A percentile compares a stretch with the other conserved stretches of the same genome.
Conservation (phyloP, 2,888 invertebrate genomes). For the Fabriciana adippe region DNA sequence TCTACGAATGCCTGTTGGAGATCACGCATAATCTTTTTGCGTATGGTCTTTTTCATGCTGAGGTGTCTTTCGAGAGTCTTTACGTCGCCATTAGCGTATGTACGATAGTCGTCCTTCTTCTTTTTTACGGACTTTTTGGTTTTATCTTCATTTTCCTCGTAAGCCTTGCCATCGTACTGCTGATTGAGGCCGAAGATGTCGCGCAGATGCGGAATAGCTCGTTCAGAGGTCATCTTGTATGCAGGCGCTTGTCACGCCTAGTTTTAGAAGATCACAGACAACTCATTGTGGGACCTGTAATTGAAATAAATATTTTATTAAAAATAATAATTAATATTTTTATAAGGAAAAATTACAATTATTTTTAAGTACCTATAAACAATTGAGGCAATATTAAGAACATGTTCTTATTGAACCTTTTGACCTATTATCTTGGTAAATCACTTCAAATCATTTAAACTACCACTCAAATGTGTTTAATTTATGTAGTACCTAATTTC, state of each 20-base stretch:
- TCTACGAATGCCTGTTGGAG: conserved; percentile 89
- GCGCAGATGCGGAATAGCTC: conserved; percentile 89
- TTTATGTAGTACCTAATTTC: no score
- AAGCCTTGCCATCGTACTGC: conserved; percentile 74
- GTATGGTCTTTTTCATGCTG: conserved; percentile 93
- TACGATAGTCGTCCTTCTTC: conserved; percentile 87
- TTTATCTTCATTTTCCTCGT: conserved; percentile 77
- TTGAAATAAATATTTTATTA: conserved; percentile 44
- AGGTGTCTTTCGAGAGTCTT: conserved; percentile 90
- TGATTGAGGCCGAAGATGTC: conserved; percentile 87
- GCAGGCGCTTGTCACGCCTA: conserved; percentile 54
- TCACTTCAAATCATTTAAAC: no score
- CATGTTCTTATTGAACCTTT: no score
- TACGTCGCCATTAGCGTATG: conserved; percentile 85
- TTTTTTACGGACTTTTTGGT: conserved; percentile 81
- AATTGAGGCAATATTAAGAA: no score
- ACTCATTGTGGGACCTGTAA: conserved; percentile 75
- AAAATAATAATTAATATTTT: background rate
- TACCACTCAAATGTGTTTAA: no score
- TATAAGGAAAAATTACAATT: no score
- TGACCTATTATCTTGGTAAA: background rate
- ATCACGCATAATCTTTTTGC: conserved; percentile 93
- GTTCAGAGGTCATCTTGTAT: conserved; percentile 85
- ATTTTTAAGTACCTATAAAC: no score
- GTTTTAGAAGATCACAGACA: conserved; percentile 58